A percentile compares a stretch with the other conserved stretches of the same genome.
Evolutionary conservation across 2,113 vertebrate species (phyloP).

Genomic region (Lethenteron camtschaticum): DNA sequence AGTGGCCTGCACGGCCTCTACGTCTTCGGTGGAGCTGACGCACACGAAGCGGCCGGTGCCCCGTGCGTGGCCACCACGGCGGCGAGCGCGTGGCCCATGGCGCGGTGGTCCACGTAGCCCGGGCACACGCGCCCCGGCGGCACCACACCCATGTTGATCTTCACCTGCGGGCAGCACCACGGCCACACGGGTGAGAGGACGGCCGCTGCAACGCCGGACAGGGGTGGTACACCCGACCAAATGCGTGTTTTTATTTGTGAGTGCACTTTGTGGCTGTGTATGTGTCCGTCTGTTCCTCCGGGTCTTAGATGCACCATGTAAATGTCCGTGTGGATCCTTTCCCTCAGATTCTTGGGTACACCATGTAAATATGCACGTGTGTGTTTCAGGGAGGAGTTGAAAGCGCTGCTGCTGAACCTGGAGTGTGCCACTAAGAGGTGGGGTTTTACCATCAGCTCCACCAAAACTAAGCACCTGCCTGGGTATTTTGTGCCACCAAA

Average conservation of each 20-base stretch:
- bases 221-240: neutral
- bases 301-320: neutral
- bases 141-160: conserved; percentile 34
- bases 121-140: conserved; percentile 26
- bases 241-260: neutral
- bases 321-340: neutral
- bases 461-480: no score
- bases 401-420: no score
- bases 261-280: neutral
- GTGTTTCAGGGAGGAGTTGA: no score
- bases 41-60: no score
- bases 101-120: conserved; percentile 34
- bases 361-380: no score
- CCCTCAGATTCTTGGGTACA: no score
- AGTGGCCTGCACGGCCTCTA: no score
- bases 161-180: conserved; percentile 23
- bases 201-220: neutral
- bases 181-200: neutral
- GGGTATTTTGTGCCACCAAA: no score
- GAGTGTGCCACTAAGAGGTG: no score
- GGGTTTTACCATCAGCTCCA: no score
- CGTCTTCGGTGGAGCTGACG: no score
- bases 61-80: conserved; percentile 18
- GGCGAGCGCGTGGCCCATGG: conserved; percentile 31
- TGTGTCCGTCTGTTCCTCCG: no score